Conservation (phyloP, 2,888 invertebrate species). For the Augochlorella aurata region DNA sequence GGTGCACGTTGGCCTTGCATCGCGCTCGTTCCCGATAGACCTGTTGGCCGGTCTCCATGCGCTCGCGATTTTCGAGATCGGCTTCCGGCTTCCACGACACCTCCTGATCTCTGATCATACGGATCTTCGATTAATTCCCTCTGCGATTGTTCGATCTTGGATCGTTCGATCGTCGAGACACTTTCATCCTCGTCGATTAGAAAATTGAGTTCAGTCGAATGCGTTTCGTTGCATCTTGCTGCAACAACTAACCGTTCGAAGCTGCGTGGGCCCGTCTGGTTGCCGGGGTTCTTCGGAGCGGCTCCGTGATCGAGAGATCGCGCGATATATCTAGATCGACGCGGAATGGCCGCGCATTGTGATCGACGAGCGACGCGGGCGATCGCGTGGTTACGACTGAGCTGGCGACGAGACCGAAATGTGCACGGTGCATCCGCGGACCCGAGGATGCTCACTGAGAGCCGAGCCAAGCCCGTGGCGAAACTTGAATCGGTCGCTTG, state of each 20-base stretch:
- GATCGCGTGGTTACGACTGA: slow-evolving; percentile 4
- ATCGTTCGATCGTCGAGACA: no score
- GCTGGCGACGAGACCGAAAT: slow-evolving; percentile 8
- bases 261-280: background rate
- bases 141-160: no score
- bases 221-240: background rate
- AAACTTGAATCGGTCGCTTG: slow-evolving; percentile 30
- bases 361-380: background rate
- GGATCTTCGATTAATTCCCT: no score
- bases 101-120: no score
- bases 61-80: background rate
- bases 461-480: slow-evolving; percentile 21
- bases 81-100: slow-evolving; percentile 1
- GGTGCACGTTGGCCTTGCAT: slow-evolving; percentile 29
- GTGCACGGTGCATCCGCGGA: slow-evolving; percentile 13
- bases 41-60: slow-evolving; percentile 1
- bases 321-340: background rate
- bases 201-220: no score
- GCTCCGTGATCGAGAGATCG: background rate
- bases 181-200: no score
- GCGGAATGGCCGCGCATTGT: background rate
- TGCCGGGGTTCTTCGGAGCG: background rate
- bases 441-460: slow-evolving; percentile 23
- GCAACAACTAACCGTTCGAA: background rate
- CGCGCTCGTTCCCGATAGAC: slow-evolving; percentile 16